Evolutionary conservation across 2,113 vertebrate species (phyloP).

Genomic region (Gymnobelideus leadbeateri): DNA sequence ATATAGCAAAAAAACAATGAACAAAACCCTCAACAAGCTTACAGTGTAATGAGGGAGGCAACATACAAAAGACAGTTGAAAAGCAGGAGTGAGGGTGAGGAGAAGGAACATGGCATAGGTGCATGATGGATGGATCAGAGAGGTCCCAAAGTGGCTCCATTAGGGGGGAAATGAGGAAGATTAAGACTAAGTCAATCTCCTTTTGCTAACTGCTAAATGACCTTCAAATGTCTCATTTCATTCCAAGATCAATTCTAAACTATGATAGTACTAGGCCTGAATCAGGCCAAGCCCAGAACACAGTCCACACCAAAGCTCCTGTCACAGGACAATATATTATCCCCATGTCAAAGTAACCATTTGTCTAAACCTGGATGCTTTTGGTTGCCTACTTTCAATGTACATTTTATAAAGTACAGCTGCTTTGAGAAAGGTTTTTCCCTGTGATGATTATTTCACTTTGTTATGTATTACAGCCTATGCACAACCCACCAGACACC

Average conservation of each 20-base stretch:
- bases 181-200: neutral
- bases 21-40: neutral
- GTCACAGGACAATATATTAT: neutral
- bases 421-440: neutral
- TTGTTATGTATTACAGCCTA: neutral
- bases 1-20: neutral
- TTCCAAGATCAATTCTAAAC: neutral
- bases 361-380: neutral
- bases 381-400: neutral
- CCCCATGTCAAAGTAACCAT: neutral
- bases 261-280: neutral
- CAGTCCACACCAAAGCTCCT: neutral
- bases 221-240: neutral
- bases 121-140: neutral
- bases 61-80: neutral
- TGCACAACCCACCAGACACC: neutral
- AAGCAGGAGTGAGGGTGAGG: neutral
- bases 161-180: neutral
- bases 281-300: neutral
- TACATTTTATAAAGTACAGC: neutral
- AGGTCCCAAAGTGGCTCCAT: neutral
- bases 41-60: neutral
- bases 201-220: neutral
- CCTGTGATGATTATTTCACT: slow-evolving; percentile 6
- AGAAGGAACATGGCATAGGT: neutral